These are phyloP conservation scores for Stylophora pistillata DNA, from an alignment of 64 coral and sea anemone genomes.

Conservation along the genomic window DNA sequence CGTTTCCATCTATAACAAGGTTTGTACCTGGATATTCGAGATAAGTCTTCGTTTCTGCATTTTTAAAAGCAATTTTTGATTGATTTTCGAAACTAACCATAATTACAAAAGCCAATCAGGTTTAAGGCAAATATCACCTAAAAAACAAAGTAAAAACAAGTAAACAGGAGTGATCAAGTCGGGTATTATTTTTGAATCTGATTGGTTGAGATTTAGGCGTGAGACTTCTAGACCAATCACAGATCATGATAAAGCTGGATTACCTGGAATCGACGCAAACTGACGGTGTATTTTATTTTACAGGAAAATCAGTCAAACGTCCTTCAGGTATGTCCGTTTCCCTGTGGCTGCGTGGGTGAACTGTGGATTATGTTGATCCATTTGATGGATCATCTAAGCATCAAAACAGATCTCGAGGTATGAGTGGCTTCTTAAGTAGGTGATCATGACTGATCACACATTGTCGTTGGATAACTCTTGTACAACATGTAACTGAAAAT, in stretches of 20 bases:
- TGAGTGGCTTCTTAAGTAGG: not conserved
- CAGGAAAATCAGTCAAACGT: slow-evolving; percentile 33
- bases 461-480: not conserved
- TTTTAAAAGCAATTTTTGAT: not conserved
- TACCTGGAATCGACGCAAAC: not conserved
- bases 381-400: slow-evolving; percentile 55
- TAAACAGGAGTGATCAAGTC: too few relatives aligned
- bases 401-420: slow-evolving; percentile 30
- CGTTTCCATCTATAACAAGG: slow-evolving; percentile 48
- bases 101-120: too few relatives aligned
- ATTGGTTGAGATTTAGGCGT: too few relatives aligned
- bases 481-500: not conserved
- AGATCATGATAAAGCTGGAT: too few relatives aligned
- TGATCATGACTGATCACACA: not conserved
- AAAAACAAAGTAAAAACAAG: too few relatives aligned
- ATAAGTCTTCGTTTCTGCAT: not conserved
- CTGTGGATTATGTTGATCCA: slow-evolving; percentile 76
- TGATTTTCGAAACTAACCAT: too few relatives aligned
- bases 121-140: too few relatives aligned
- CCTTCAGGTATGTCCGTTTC: slow-evolving; percentile 49
- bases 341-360: slow-evolving; percentile 69
- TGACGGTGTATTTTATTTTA: not conserved
- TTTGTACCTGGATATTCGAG: not conserved
- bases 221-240: too few relatives aligned
- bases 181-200: too few relatives aligned